Base-by-base conservation (phyloP, 2,113 vertebrate genomes). In the Tenrec ecaudatus region DNA sequence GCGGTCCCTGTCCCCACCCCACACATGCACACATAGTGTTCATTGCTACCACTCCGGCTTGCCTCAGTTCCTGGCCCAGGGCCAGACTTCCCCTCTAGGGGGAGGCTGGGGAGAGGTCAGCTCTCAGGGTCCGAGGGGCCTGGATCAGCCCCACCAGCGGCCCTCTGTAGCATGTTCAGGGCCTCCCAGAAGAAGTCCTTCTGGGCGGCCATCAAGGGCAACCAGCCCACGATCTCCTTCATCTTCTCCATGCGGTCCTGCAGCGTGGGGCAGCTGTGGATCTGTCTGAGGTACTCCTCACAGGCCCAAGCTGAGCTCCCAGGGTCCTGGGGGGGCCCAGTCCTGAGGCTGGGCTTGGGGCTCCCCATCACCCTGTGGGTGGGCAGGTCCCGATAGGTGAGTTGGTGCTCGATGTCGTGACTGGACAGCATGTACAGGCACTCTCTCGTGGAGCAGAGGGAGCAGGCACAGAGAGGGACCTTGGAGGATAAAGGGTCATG, bases 351-450 rank as follows among this genome's bases (percentile, higher is more conserved):
- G 69, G 93, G 79, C 66, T 96, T 90, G 0, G 91, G 64, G 4
- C 90, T 93, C 31, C 73, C 88, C 1, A 60, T 36, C 4, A 68
- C 91, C 86, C 91, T 96, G 96, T 93, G 86, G 78, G 95, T 94
- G 0, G 97, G 97, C 23, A 97, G 87, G 43, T 97, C 90, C 12
- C 95, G 90, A 66, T 96, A 98, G 60, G 85, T 16, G 0, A 80
- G 92, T 16, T 84, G 36, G 22, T 96, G 96, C 33, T 96, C 97
- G 0, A 97, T 96, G 96, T 98, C 98, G 2, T 98, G 93, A 96
- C 97, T 97, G 88, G 96, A 97, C 66, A 98, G 93, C 86, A 98
- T 92, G 94, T 97, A 98, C 57, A 98, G 97, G 80, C 97, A 97
- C 64, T 98, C 98, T 27, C 97, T 95, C 33, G 97, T 98, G 85